Conservation (phyloP, 1,140 invertebrate genomes). For the Cardiocondyla obscurior region DNA sequence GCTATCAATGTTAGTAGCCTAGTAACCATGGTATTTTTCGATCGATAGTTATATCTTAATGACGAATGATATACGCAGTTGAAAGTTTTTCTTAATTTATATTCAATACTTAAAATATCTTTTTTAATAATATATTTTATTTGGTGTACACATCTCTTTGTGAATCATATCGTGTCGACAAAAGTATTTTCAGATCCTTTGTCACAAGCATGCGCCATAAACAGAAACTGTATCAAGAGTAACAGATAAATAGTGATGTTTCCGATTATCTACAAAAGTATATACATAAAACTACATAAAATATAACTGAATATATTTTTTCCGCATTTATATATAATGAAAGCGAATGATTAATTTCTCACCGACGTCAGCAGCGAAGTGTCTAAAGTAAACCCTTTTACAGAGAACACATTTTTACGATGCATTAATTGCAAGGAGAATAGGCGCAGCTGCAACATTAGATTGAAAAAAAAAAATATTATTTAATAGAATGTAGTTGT, state of each 20-base stretch:
- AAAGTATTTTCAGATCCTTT: neutral
- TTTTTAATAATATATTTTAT: neutral
- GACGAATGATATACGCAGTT: too few species aligned
- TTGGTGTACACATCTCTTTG: too few species aligned
- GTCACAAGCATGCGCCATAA: neutral
- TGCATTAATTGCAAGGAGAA: neutral
- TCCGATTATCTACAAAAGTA: conserved; percentile 71
- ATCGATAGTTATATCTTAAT: neutral
- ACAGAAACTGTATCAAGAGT: conserved; percentile 72
- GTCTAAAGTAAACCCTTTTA: too few species aligned
- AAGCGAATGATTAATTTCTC: neutral
- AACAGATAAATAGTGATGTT: conserved; percentile 69
- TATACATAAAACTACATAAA: too few species aligned
- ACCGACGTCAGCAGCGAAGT: conserved; percentile 69
- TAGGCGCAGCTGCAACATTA: neutral
- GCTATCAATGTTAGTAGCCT: too few species aligned
- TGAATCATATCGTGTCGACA: too few species aligned
- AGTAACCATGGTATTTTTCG: neutral
- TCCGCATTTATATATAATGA: too few species aligned
- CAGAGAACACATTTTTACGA: neutral
- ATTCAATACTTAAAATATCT: neutral
- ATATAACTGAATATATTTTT: too few species aligned
- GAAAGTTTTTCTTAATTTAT: too few species aligned
- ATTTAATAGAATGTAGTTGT: neutral
- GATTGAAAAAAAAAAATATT: neutral